Percentiles rank a stretch among this genome's conserved stretches.
Evolutionary conservation across 2,797 vertebrate genomes (phyloP).

Genomic region (Cryptoprocta ferox): DNA sequence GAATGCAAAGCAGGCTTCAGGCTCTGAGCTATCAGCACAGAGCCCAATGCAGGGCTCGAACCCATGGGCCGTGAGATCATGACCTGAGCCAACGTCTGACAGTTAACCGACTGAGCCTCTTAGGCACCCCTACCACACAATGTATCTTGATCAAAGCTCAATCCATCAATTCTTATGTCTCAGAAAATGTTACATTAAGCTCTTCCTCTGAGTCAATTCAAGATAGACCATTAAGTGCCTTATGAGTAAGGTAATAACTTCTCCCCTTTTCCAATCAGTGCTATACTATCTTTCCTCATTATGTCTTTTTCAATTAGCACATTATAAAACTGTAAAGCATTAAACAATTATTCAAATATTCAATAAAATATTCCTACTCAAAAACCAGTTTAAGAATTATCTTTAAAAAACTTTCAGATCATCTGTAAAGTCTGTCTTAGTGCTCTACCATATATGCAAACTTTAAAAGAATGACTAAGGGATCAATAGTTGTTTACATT

Average conservation of each 20-base stretch:
- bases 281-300: not conserved
- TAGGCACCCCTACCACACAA: not conserved
- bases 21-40: not conserved
- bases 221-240: not conserved
- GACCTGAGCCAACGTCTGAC: not conserved
- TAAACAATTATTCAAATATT: constrained; percentile 48
- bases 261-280: not conserved
- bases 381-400: constrained; percentile 35
- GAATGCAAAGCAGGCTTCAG: not conserved
- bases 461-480: constrained; percentile 50
- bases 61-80: not conserved
- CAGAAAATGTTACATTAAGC: not conserved
- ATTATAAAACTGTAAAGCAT: constrained; percentile 28
- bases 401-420: constrained; percentile 42
- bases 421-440: not conserved
- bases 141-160: not conserved
- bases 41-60: not conserved
- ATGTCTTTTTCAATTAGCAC: constrained; percentile 7
- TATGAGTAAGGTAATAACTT: not conserved
- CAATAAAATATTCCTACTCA: constrained; percentile 28
- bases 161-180: constrained; percentile 18
- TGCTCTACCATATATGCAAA: too few relatives aligned
- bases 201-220: constrained; percentile 5
- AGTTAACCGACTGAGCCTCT: not conserved
- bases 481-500: constrained; percentile 8